Evolutionary conservation across 2,888 invertebrate species (phyloP), one percentile per base, ranked within the genome.

Genomic region (Autographa pulchrina): DNA sequence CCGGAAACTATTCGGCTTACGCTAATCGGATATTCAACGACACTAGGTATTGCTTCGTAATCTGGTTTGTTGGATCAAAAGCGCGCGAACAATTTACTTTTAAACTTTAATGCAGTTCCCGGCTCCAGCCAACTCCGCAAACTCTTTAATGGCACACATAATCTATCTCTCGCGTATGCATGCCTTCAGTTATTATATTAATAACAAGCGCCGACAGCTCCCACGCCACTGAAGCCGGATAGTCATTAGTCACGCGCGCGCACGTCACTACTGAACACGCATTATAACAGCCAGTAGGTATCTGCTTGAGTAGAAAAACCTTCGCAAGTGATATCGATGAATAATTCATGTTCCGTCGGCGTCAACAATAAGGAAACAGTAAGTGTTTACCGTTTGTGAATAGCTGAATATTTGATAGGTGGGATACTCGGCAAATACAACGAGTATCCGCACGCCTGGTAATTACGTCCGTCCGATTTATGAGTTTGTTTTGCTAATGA

Each of bases 321-420:
- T 77, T 68, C 62, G 25, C 70, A 62, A 84, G 73, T 79, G 82
- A 80, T 83, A 84, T 73, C 65, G 68, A 62, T 83, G 83, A 80
- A 84, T 84, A 76, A 83, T 83, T 84, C 82, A 84, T 84, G 69
- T 20, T n/a, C 48, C 73, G 65, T 66, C 77, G 69, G 61, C 82
- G 82, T 82, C 82, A 78, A 84, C 83, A 84, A 83, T 84, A 82
- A 75, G 84, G 74, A 84, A 81, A 62, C 70, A 60, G 81, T 84
- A 83, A 83, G 84, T 83, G 82, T 84, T 82, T 80, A 76, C 82
- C 68, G 82, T 75, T 75, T 78, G 72, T 69, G 80, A 76, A 80
- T 75, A 75, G 74, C 66, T 72, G 75, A 77, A 77, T 79, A 83
- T 81, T 73, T 65, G 72, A 83, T 81, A 68, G 60, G 70, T 61